Evolutionary conservation across 2,888 invertebrate species (phyloP).

Genomic region (Agrochola macilenta): DNA sequence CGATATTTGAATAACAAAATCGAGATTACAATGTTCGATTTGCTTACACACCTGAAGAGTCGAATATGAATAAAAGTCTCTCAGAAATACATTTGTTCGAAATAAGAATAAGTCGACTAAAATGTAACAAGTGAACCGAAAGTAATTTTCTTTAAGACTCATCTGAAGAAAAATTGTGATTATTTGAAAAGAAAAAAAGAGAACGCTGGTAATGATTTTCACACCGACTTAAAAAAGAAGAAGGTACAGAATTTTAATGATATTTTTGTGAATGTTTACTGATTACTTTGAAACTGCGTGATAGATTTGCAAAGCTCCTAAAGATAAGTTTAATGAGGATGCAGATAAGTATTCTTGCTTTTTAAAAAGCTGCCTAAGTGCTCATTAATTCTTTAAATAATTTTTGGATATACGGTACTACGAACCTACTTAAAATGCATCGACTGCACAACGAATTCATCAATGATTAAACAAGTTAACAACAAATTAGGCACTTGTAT

Average conservation of each 20-base stretch:
- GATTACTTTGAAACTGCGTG: slow-evolving; percentile 53
- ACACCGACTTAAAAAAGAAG: slow-evolving; percentile 58
- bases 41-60: slow-evolving; percentile 55
- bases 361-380: slow-evolving; percentile 9
- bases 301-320: slow-evolving; percentile 48
- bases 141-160: slow-evolving; percentile 78
- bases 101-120: slow-evolving; percentile 71
- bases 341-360: not conserved
- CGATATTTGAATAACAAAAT: slow-evolving; percentile 48
- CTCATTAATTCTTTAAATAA: slow-evolving; percentile 5
- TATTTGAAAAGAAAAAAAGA: slow-evolving; percentile 77
- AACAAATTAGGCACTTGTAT: not conserved
- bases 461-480: too few relatives aligned
- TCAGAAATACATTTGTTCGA: slow-evolving; percentile 65
- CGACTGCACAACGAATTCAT: not conserved
- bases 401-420: not conserved
- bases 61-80: slow-evolving; percentile 58
- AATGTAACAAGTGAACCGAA: slow-evolving; percentile 76
- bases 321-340: slow-evolving; percentile 38
- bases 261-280: slow-evolving; percentile 61
- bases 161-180: slow-evolving; percentile 76
- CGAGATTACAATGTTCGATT: slow-evolving; percentile 47
- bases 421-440: not conserved
- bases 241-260: slow-evolving; percentile 48
- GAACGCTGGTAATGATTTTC: slow-evolving; percentile 80